These are phyloP conservation scores for Plotosus lineatus DNA, from an alignment of 2,113 vertebrate genomes.

Conservation along the genomic window DNA sequence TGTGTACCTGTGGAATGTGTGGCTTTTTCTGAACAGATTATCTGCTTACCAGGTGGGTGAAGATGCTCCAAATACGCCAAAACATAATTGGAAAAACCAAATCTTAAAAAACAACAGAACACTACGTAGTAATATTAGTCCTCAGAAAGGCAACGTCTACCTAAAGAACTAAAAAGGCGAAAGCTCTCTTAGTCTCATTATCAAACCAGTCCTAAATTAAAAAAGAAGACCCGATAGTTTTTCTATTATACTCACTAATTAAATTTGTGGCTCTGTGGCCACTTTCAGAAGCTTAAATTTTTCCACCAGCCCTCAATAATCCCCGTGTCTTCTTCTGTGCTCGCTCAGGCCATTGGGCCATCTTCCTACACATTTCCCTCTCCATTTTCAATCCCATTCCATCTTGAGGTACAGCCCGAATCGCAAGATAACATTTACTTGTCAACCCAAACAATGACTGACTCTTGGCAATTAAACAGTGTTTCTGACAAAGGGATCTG, in stretches of 20 bases:
- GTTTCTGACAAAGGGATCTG: conserved; percentile 69
- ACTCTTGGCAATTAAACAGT: conserved; percentile 76
- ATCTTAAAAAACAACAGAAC: neutral
- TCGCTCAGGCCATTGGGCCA: conserved; percentile 63
- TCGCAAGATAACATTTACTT: conserved; percentile 68
- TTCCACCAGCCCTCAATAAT: conserved; percentile 61
- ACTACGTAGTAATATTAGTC: conserved; percentile 80
- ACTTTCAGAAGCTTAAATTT: conserved; percentile 66
- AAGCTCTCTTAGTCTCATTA: conserved; percentile 88
- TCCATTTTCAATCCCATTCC: conserved; percentile 39
- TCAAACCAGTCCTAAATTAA: conserved; percentile 95
- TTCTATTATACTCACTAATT: conserved; percentile 84
- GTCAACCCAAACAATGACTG: conserved; percentile 71
- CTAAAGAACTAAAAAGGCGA: conserved; percentile 78
- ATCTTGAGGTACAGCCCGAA: neutral
- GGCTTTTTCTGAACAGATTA: neutral
- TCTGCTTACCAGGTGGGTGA: neutral
- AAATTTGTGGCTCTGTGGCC: conserved; percentile 87
- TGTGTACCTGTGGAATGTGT: neutral
- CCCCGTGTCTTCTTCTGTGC: conserved; percentile 34
- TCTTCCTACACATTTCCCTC: conserved; percentile 67
- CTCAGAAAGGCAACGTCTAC: conserved; percentile 84
- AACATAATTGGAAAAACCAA: neutral
- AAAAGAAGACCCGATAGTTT: conserved; percentile 89
- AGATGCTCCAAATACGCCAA: neutral